Evolutionary conservation across 2,113 vertebrate genomes (phyloP).

Genomic region (Etheostoma spectabile): DNA sequence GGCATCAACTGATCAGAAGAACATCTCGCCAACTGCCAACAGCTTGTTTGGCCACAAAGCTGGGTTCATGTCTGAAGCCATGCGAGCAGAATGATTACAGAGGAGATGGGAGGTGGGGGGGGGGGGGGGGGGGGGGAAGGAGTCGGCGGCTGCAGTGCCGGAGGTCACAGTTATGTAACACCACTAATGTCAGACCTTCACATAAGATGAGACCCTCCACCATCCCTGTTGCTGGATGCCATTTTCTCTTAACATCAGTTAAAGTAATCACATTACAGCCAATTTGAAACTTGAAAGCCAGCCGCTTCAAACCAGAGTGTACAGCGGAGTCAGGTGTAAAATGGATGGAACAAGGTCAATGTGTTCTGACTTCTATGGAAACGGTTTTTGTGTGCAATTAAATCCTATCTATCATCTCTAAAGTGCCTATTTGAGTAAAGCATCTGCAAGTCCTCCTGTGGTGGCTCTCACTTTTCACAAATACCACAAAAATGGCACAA

Average conservation of each 20-base stretch:
- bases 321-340: constrained; percentile 12
- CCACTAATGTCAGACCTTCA: constrained; percentile 71
- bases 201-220: constrained; percentile 53
- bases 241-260: constrained; percentile 59
- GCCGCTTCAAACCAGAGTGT: constrained; percentile 1
- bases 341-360: constrained; percentile 1
- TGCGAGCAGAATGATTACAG: constrained; percentile 65
- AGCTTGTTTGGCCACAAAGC: constrained; percentile 63
- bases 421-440: neutral
- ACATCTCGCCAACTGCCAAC: constrained; percentile 59
- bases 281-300: constrained; percentile 13
- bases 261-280: constrained; percentile 41
- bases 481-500: neutral
- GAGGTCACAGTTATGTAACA: constrained; percentile 77
- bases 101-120: constrained; percentile 29
- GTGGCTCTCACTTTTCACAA: neutral
- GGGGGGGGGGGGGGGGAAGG: neutral
- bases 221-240: constrained; percentile 55
- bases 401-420: neutral
- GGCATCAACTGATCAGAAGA: constrained; percentile 41
- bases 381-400: constrained; percentile 8
- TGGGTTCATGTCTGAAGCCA: constrained; percentile 45
- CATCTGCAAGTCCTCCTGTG: neutral
- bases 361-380: constrained; percentile 6
- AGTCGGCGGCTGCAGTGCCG: constrained; percentile 56